Evolutionary conservation across 2,888 invertebrate species (phyloP).

Genomic region (Polia nebulosa): DNA sequence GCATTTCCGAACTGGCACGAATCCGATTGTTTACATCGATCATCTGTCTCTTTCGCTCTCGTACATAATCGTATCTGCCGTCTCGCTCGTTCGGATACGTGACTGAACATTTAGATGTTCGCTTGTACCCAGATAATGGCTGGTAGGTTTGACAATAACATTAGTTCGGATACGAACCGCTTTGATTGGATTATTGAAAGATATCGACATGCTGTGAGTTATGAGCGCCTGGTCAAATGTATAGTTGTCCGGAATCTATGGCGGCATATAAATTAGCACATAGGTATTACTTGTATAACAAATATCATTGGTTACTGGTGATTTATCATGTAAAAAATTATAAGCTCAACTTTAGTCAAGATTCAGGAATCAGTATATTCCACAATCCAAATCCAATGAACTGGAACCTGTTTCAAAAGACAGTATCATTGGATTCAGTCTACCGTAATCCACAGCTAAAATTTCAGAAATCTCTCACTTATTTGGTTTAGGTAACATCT

Average conservation of each 20-base stretch:
- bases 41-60: slow-evolving; percentile 69
- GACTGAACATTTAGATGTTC: slow-evolving; percentile 86
- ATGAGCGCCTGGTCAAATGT: slow-evolving; percentile 68
- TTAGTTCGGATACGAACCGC: slow-evolving; percentile 84
- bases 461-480: no score
- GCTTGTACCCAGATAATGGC: slow-evolving; percentile 84
- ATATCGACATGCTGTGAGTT: slow-evolving; percentile 85
- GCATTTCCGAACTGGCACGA: slow-evolving; percentile 58
- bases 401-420: no score
- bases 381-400: no score
- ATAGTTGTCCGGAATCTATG: slow-evolving; percentile 28
- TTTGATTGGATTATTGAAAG: slow-evolving; percentile 89
- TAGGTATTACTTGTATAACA: slow-evolving; percentile 2
- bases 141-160: slow-evolving; percentile 88
- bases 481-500: no score
- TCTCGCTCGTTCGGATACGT: slow-evolving; percentile 76
- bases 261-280: slow-evolving; percentile 38
- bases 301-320: neutral
- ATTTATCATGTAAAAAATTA: neutral
- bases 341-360: no score
- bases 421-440: no score
- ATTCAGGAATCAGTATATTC: neutral
- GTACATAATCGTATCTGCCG: slow-evolving; percentile 59
- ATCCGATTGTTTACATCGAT: slow-evolving; percentile 80
- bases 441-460: no score